Percentiles rank a stretch among this genome's conserved stretches.
Evolutionary conservation across 2,797 vertebrate species (phyloP).

Genomic region (Pipistrellus pipistrellus): DNA sequence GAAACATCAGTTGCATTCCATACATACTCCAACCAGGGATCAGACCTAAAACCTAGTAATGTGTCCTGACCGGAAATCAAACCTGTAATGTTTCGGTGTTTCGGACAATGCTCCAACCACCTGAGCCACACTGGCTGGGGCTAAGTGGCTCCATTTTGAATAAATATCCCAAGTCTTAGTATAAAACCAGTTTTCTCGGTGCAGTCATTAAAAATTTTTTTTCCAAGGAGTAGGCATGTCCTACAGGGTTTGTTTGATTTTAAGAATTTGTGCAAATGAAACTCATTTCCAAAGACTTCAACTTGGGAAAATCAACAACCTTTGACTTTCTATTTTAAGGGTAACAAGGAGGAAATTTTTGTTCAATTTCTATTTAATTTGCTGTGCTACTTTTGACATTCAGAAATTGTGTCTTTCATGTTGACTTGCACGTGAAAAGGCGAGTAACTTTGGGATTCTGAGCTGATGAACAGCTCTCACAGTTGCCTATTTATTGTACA

Average conservation of each 20-base stretch:
- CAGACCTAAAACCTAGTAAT: background rate
- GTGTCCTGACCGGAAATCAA: background rate
- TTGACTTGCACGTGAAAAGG: slow-evolving; percentile 57
- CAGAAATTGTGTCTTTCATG: slow-evolving; percentile 70
- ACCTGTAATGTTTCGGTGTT: background rate
- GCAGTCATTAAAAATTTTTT: slow-evolving; percentile 29
- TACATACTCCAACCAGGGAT: background rate
- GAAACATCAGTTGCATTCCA: background rate
- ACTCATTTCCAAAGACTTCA: slow-evolving; percentile 43
- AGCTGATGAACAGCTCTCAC: slow-evolving; percentile 5
- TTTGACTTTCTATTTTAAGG: slow-evolving; percentile 72
- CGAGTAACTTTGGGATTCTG: slow-evolving; percentile 30
- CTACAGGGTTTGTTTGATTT: background rate
- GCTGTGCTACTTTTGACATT: slow-evolving; percentile 70
- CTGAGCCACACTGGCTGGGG: background rate
- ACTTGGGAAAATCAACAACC: slow-evolving; percentile 58
- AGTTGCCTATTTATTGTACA: background rate
- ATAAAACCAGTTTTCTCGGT: slow-evolving; percentile 56
- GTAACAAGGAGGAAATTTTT: slow-evolving; percentile 66
- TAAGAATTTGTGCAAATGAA: slow-evolving; percentile 55
- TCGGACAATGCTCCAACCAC: background rate
- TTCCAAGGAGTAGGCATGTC: background rate
- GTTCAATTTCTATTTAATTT: slow-evolving; percentile 75
- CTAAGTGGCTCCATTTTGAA: slow-evolving; percentile 20
- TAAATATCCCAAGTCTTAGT: slow-evolving; percentile 4